Conservation (phyloP, 2,797 vertebrate species). For the Melanotaenia pygmaea region DNA sequence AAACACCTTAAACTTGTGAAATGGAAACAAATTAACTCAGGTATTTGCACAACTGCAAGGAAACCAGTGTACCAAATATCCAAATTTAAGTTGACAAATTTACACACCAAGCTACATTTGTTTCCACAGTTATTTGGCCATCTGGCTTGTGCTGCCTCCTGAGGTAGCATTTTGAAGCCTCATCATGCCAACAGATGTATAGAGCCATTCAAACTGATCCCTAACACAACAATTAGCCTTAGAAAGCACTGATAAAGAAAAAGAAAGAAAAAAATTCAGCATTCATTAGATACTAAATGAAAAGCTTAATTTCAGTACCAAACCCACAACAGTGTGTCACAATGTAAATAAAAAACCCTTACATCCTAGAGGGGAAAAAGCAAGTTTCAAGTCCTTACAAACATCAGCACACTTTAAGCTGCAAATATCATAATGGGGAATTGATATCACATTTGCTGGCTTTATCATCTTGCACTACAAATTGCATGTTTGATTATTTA, state of each 20-base stretch:
- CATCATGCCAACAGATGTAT: slow-evolving; percentile 43
- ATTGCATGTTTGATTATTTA: slow-evolving; percentile 69
- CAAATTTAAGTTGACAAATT: slow-evolving; percentile 28
- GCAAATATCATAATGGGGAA: slow-evolving; percentile 62
- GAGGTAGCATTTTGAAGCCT: slow-evolving; percentile 70
- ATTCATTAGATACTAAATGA: slow-evolving; percentile 67
- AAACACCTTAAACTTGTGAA: slow-evolving; percentile 10
- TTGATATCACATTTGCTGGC: slow-evolving; percentile 71
- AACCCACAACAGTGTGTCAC: slow-evolving; percentile 72
- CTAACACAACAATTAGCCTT: slow-evolving; percentile 54
- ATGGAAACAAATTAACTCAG: slow-evolving; percentile 21
- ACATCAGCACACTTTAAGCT: slow-evolving; percentile 66
- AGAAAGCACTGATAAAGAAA: slow-evolving; percentile 37
- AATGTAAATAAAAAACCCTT: slow-evolving; percentile 72
- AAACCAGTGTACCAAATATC: slow-evolving; percentile 36
- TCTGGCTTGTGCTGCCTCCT: slow-evolving; percentile 58
- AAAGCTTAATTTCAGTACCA: slow-evolving; percentile 67
- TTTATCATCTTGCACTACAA: slow-evolving; percentile 65
- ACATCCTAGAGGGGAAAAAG: slow-evolving; percentile 69
- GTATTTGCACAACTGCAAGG: slow-evolving; percentile 9
- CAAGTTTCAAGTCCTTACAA: slow-evolving; percentile 73
- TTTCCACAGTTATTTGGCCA: slow-evolving; percentile 58
- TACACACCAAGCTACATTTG: slow-evolving; percentile 43
- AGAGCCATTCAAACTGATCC: slow-evolving; percentile 65
- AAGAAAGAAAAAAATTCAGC: slow-evolving; percentile 25